phyloP scores from a whole-genome alignment of 2,797 vertebrate species.

The Ataeniobius toweri region DNA sequence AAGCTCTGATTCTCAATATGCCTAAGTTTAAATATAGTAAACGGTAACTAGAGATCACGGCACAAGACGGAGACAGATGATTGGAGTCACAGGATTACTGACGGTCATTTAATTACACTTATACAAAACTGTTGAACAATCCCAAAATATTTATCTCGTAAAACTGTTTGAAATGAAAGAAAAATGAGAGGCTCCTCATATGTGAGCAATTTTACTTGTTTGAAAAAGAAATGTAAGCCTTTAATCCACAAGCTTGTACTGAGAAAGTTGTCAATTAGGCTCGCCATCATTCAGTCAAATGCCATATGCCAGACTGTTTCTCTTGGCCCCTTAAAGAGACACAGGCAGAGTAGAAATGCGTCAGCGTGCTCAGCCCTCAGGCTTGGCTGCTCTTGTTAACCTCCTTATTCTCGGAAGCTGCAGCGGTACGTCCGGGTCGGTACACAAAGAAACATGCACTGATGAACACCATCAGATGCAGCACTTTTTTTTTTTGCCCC shows the following conservation, averaged over 20 bases:
- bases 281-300: constrained; percentile 66
- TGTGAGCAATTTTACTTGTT: constrained; percentile 16
- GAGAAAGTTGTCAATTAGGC: constrained; percentile 52
- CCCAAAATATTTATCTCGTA: constrained; percentile 1
- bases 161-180: constrained; percentile 5
- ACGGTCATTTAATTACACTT: constrained; percentile 18
- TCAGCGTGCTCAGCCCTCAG: constrained; percentile 50
- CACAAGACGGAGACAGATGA: constrained; percentile 12
- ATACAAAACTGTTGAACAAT: constrained; percentile 14
- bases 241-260: constrained; percentile 22
- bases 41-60: neutral
- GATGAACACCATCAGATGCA: constrained; percentile 25
- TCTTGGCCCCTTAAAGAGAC: constrained; percentile 67
- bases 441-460: constrained; percentile 13
- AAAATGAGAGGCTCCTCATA: constrained; percentile 13
- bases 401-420: constrained; percentile 36
- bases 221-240: constrained; percentile 3
- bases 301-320: constrained; percentile 73
- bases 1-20: neutral
- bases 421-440: constrained; percentile 10
- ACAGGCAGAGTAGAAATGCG: constrained; percentile 54
- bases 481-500: neutral
- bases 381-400: constrained; percentile 48
- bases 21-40: constrained; percentile 9
- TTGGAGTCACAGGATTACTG: constrained; percentile 5